These are phyloP conservation scores for Drosophila borealis DNA, from an alignment of 2,888 invertebrate species.

Conservation along the genomic window DNA sequence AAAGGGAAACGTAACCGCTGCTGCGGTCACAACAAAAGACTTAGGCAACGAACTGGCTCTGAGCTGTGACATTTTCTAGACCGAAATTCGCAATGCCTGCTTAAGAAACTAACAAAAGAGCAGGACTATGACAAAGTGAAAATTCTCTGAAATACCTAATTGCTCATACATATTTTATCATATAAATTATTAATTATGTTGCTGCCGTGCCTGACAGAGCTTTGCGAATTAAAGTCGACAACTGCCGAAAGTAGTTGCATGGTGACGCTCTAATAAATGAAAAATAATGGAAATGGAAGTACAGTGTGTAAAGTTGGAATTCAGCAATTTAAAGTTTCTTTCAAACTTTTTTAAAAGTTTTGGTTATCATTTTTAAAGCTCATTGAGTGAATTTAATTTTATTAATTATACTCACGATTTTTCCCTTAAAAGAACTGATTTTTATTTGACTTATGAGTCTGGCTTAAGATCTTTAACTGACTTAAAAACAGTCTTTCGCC, in stretches of 20 bases:
- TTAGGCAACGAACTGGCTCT: slow-evolving; percentile 34
- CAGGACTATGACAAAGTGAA: slow-evolving; percentile 13
- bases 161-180: slow-evolving; percentile 66
- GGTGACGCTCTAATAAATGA: slow-evolving; percentile 58
- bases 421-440: no score
- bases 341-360: not conserved
- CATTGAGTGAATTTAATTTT: no score
- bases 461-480: no score
- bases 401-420: no score
- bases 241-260: slow-evolving; percentile 64
- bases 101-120: slow-evolving; percentile 11
- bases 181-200: slow-evolving; percentile 66
- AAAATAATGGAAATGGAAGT: not conserved
- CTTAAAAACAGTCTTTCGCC: no score
- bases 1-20: slow-evolving; percentile 29
- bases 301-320: slow-evolving; percentile 22
- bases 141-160: slow-evolving; percentile 49
- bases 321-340: not conserved
- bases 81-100: slow-evolving; percentile 10
- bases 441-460: no score
- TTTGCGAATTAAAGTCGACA: slow-evolving; percentile 28
- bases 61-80: slow-evolving; percentile 14
- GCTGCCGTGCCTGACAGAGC: slow-evolving; percentile 39
- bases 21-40: slow-evolving; percentile 43
- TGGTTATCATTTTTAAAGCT: no score